Conservation (phyloP, 2,888 invertebrate species). For the Mylabris sibirica region DNA sequence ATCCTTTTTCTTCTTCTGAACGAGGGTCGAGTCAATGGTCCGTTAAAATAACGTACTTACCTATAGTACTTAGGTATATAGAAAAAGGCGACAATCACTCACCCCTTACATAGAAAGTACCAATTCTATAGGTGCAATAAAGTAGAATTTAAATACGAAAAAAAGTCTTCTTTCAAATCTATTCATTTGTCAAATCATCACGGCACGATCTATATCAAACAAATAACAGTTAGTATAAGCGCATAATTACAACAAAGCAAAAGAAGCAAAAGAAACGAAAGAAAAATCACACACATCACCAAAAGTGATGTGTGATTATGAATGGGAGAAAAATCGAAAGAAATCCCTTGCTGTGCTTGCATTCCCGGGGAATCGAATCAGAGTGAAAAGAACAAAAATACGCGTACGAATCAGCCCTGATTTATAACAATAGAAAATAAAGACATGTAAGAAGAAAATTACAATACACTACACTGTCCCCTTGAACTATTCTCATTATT, state of each 20-base stretch:
- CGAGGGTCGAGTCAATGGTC: not conserved
- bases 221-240: too few species aligned
- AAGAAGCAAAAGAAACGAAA: too few species aligned
- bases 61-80: too few species aligned
- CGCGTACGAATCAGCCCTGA: not conserved
- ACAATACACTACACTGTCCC: not conserved
- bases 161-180: too few species aligned
- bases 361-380: not conserved
- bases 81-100: not conserved
- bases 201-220: too few species aligned
- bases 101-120: not conserved
- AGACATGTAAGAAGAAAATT: slow-evolving; percentile 2
- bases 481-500: not conserved
- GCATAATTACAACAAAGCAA: not conserved
- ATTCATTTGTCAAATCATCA: not conserved
- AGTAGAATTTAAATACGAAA: too few species aligned
- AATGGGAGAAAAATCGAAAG: not conserved
- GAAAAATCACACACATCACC: not conserved
- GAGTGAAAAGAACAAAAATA: not conserved
- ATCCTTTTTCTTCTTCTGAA: not conserved
- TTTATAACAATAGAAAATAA: not conserved
- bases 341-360: slow-evolving; percentile 1
- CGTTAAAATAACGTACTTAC: slow-evolving; percentile 5
- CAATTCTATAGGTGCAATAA: not conserved
- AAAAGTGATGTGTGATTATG: not conserved